A percentile compares a stretch with the other conserved stretches of the same genome.
Conservation (phyloP, 1,140 invertebrate species). For the Asbolus verrucosus region DNA sequence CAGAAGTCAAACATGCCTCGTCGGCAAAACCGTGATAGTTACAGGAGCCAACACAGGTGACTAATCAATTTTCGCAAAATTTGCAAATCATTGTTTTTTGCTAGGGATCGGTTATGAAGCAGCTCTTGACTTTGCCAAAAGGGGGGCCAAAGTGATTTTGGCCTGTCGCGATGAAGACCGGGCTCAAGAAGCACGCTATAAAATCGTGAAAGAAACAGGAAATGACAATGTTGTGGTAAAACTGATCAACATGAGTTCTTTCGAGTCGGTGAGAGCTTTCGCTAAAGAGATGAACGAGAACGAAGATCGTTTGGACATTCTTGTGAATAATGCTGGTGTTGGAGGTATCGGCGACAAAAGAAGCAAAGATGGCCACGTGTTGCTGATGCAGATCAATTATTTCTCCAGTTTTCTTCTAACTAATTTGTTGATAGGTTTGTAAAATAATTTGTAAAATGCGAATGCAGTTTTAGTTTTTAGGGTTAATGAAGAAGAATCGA, state of each 20-base stretch:
- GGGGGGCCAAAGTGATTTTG: constrained; percentile 77
- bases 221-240: constrained; percentile 71
- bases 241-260: constrained; percentile 72
- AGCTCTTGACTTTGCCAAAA: constrained; percentile 73
- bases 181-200: constrained; percentile 75
- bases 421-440: constrained; percentile 67
- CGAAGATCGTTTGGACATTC: constrained; percentile 77
- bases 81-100: not conserved
- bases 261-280: constrained; percentile 73
- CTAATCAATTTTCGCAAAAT: not conserved
- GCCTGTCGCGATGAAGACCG: constrained; percentile 76
- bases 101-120: constrained; percentile 77
- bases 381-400: constrained; percentile 69
- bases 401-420: constrained; percentile 71
- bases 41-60: constrained; percentile 54
- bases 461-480: constrained; percentile 35
- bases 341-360: constrained; percentile 60
- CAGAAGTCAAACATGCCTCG: constrained; percentile 49
- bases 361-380: constrained; percentile 69
- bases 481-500: constrained; percentile 67
- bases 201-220: constrained; percentile 67
- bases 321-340: constrained; percentile 85
- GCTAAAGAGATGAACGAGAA: constrained; percentile 72
- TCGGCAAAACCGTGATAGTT: constrained; percentile 54
- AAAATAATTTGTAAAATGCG: not conserved